These are phyloP conservation scores for Tupiocoris notatus DNA, from an alignment of 2,888 invertebrate species.

Conservation along the genomic window DNA sequence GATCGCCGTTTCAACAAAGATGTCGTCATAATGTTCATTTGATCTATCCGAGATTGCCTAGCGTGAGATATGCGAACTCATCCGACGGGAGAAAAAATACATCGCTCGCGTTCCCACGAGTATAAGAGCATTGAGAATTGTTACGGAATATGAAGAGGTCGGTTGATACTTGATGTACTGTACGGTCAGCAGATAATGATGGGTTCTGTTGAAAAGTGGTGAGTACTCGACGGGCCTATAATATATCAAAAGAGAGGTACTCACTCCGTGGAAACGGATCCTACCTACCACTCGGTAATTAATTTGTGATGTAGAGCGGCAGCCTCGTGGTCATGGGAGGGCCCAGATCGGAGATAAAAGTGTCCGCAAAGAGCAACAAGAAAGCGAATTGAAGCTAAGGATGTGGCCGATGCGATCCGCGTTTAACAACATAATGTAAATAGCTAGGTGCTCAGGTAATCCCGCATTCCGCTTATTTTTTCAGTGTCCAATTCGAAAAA, in stretches of 20 bases:
- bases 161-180: slow-evolving; percentile 1
- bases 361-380: not conserved
- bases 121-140: not conserved
- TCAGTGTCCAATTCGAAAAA: slow-evolving; percentile 5
- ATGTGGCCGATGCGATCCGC: slow-evolving; percentile 15
- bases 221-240: not conserved
- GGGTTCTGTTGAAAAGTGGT: slow-evolving; percentile 1
- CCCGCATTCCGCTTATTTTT: slow-evolving; percentile 12
- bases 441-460: not conserved
- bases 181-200: slow-evolving; percentile 22
- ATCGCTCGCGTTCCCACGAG: not conserved
- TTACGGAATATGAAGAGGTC: not conserved
- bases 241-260: not conserved
- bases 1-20: too few relatives aligned
- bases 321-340: slow-evolving; percentile 7
- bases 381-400: not conserved
- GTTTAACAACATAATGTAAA: slow-evolving; percentile 17
- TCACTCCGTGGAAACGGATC: not conserved
- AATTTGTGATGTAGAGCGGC: slow-evolving; percentile 34
- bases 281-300: slow-evolving; percentile 18
- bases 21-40: not conserved
- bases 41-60: not conserved
- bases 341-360: slow-evolving; percentile 7
- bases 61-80: not conserved
- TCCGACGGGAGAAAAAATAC: not conserved